Evolutionary conservation across 35 echinoderm and acorn worm species (phyloP).

Genomic region (Anneissia japonica): DNA sequence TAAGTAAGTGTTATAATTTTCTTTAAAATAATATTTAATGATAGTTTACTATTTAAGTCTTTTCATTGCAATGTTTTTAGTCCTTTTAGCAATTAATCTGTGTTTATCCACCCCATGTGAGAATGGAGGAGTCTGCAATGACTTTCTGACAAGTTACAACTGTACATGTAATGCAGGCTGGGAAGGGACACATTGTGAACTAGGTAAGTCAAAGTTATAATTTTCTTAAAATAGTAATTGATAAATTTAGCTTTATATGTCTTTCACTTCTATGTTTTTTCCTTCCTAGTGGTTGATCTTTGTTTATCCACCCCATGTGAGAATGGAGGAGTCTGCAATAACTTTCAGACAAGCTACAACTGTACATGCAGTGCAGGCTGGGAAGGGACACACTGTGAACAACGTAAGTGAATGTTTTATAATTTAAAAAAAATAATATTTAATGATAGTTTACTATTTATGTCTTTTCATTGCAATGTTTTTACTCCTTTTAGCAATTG

Average conservation of each 20-base stretch:
- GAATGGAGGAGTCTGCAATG: constrained; percentile 49
- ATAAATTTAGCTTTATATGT: too few species aligned
- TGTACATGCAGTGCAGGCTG: constrained; percentile 52
- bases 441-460: background rate
- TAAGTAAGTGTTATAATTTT: too few species aligned
- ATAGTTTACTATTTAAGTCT: background rate
- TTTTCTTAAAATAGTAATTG: too few species aligned
- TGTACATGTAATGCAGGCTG: constrained; percentile 52
- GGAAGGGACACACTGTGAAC: constrained; percentile 45
- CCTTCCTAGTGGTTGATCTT: constrained; percentile 27
- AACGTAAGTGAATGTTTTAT: too few species aligned
- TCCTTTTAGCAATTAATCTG: constrained; percentile 26
- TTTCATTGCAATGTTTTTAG: background rate
- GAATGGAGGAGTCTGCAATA: constrained; percentile 50
- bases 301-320: constrained; percentile 52
- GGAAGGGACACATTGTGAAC: constrained; percentile 45
- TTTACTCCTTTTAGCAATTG: too few species aligned
- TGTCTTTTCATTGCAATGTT: too few species aligned
- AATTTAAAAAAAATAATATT: too few species aligned
- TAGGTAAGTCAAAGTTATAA: too few species aligned
- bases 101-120: constrained; percentile 62
- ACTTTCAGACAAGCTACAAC: constrained; percentile 44
- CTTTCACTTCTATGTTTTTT: too few species aligned
- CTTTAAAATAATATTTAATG: too few species aligned
- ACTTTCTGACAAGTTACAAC: constrained; percentile 43